Evolutionary conservation across 1,140 invertebrate genomes (phyloP), one percentile per base, ranked within the genome.

Genomic region (Anastatus disparis): DNA sequence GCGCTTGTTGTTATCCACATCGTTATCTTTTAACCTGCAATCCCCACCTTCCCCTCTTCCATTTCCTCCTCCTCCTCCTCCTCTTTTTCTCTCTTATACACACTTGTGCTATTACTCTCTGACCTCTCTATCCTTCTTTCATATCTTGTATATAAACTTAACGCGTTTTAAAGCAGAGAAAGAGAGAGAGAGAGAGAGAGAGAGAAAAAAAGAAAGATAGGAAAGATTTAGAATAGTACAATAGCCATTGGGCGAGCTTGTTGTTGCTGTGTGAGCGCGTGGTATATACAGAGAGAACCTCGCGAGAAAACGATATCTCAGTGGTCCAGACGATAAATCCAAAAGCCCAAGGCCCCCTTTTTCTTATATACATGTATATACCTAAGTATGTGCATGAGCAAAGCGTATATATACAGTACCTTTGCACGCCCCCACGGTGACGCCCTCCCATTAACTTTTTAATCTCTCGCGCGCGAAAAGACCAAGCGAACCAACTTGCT

Each of bases 391-490:
- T n/a, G n/a, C n/a, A n/a, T n/a, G n/a, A n/a, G n/a, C n/a, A n/a
- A n/a, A n/a, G n/a, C n/a, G n/a, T n/a, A n/a, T n/a, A n/a, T n/a
- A n/a, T n/a, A n/a, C n/a, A n/a, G 74, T 77, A 76, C 72, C 61
- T 42, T 78, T 77, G 77, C 75, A 79, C 79, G 77, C 78, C 79
- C 77, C 76, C 78, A 71, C 78, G 77, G 68, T 76, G n/a, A 81
- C 81, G 78, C 80, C 78, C 74, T 64, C 78, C 75, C 79, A 80
- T 79, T 81, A 82, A 80, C 79, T 82, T 77, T 76, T 80, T 80
- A 81, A 80, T 81, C 78, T 79, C 78, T 75, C 61, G 61, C 73
- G 66, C 64, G n/a, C n/a, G n/a, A n/a, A n/a, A n/a, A n/a, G n/a
- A n/a, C n/a, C n/a, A n/a, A n/a, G n/a, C n/a, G n/a, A n/a, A n/a